A percentile compares a stretch with the other conserved stretches of the same genome.
Evolutionary conservation across 2,888 invertebrate species (phyloP).

Genomic region (Mycalesis mineus): DNA sequence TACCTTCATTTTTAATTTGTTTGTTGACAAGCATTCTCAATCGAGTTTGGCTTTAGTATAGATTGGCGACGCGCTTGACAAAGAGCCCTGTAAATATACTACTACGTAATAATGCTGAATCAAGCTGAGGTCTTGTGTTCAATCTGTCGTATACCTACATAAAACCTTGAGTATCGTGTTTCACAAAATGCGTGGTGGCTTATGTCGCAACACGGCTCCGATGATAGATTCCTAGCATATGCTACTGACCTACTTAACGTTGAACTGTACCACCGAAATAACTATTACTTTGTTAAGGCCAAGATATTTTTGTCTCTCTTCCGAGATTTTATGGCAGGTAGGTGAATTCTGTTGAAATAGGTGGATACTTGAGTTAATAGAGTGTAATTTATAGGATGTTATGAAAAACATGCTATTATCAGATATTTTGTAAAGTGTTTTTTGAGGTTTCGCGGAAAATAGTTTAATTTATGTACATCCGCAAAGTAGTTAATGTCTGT

Average conservation of each 20-base stretch:
- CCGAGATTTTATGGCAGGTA: slow-evolving; percentile 10
- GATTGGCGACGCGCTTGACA: too few relatives aligned
- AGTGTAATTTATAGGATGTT: too few relatives aligned
- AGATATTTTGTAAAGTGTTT: too few relatives aligned
- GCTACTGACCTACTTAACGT: slow-evolving; percentile 50
- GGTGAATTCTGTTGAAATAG: background rate
- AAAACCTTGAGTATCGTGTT: slow-evolving; percentile 19
- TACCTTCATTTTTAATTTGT: too few relatives aligned
- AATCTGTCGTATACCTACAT: background rate
- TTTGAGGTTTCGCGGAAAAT: too few relatives aligned
- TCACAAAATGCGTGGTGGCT: slow-evolving; percentile 26
- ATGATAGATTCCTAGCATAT: slow-evolving; percentile 49
- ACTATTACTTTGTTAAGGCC: slow-evolving; percentile 44
- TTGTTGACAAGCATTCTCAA: too few relatives aligned
- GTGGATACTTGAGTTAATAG: too few relatives aligned
- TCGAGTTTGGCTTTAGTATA: too few relatives aligned
- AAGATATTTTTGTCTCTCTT: slow-evolving; percentile 35
- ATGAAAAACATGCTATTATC: too few relatives aligned
- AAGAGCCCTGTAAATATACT: too few relatives aligned
- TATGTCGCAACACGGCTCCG: slow-evolving; percentile 46
- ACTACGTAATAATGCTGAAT: background rate
- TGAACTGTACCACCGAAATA: slow-evolving; percentile 49
- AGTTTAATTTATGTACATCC: too few relatives aligned
- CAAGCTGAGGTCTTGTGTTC: background rate
- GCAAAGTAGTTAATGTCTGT: too few relatives aligned